phyloP scores from a whole-genome alignment of 37 sponge, comb jelly and placozoan genomes.

The Chondrilla cf. caribensis region DNA sequence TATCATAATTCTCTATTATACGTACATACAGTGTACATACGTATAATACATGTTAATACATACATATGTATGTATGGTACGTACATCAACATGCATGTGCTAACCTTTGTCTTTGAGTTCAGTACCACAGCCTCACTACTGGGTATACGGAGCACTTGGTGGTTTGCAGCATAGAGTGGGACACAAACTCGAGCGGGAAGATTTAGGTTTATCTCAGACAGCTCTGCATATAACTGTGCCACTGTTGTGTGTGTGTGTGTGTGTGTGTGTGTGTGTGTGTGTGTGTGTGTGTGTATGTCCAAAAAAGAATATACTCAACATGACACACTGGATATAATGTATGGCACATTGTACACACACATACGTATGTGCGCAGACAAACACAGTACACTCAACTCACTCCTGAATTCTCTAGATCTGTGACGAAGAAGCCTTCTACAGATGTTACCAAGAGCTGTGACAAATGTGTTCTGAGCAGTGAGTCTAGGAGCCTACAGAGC shows the following conservation, averaged over 20 bases:
- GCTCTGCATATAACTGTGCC: constrained; percentile 87
- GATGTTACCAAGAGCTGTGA: constrained; percentile 55
- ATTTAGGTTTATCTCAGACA: constrained; percentile 91
- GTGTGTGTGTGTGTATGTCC: too few relatives aligned
- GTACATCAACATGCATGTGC: too few relatives aligned
- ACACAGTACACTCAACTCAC: constrained; percentile 43
- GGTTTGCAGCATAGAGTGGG: constrained; percentile 53
- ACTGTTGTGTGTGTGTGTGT: constrained; percentile 26
- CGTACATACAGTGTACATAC: too few relatives aligned
- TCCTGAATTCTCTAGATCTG: constrained; percentile 52
- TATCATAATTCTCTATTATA: too few relatives aligned
- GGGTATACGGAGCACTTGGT: constrained; percentile 88
- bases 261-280: not conserved
- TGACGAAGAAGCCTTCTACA: constrained; percentile 55
- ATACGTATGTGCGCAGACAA: not conserved
- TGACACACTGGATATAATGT: not conserved
- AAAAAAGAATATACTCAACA: too few relatives aligned
- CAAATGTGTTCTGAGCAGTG: constrained; percentile 64
- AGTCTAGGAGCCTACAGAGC: constrained; percentile 62
- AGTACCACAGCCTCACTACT: constrained; percentile 85
- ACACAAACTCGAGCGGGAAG: constrained; percentile 90
- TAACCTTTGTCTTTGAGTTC: constrained; percentile 90
- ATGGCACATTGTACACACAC: not conserved
- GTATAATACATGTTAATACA: too few relatives aligned
- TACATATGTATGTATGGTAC: too few relatives aligned